Evolutionary conservation across 2,113 vertebrate genomes (phyloP).

Genomic region (Eudyptes chrysolophus): DNA sequence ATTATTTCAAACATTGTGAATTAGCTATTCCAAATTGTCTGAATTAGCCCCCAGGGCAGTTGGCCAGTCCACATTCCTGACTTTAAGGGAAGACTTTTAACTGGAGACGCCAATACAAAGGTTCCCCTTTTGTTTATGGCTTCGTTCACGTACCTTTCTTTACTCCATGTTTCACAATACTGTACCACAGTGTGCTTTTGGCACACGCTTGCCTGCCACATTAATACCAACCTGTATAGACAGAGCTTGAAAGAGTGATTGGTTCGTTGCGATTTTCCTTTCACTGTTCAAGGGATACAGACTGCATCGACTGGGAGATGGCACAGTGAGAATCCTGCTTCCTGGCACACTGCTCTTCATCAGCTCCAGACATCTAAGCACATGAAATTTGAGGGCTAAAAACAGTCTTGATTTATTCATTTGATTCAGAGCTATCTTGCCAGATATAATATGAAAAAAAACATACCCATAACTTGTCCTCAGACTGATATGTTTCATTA

Average conservation of each 20-base stretch:
- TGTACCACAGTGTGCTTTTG: background rate
- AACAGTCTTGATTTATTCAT: background rate
- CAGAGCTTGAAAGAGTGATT: background rate
- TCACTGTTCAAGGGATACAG: background rate
- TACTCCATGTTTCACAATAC: background rate
- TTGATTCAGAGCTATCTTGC: background rate
- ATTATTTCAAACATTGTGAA: background rate
- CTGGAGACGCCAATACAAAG: background rate
- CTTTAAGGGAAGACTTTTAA: background rate
- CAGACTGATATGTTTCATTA: background rate
- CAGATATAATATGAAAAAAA: background rate
- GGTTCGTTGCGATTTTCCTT: background rate
- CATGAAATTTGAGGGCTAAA: constrained; percentile 5
- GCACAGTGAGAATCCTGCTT: background rate
- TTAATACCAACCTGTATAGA: background rate
- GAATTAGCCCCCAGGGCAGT: background rate
- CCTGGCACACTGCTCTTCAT: background rate
- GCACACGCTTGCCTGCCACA: background rate
- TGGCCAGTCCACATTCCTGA: background rate
- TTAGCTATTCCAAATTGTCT: background rate
- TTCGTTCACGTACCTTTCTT: background rate
- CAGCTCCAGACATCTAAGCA: constrained; percentile 11
- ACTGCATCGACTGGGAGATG: background rate
- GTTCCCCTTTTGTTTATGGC: background rate
- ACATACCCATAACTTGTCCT: background rate